phyloP scores from a whole-genome alignment of 2,888 invertebrate genomes.

The Heterodera filipjevi region DNA sequence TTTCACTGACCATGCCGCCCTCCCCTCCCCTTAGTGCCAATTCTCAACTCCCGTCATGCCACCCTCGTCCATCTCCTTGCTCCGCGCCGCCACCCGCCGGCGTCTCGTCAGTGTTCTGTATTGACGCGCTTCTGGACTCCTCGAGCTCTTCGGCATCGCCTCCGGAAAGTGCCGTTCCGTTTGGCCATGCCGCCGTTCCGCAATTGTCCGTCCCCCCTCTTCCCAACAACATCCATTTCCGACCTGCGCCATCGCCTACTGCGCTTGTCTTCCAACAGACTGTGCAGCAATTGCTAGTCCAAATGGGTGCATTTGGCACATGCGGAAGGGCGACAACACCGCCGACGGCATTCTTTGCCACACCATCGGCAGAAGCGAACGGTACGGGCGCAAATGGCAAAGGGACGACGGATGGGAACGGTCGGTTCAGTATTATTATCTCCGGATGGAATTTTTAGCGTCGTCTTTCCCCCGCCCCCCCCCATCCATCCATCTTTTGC shows the following conservation, averaged over 20 bases:
- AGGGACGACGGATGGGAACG: neutral
- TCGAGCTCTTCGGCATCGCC: neutral
- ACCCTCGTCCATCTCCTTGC: neutral
- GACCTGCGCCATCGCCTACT: neutral
- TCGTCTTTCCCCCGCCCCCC: neutral
- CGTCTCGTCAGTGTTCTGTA: slow-evolving; percentile 13
- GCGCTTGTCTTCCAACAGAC: neutral
- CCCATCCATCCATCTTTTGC: neutral
- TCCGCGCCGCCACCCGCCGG: neutral
- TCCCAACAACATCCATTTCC: neutral
- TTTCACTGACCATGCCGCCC: neutral
- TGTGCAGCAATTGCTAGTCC: slow-evolving; percentile 11
- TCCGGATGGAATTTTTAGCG: neutral
- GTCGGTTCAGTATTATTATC: neutral
- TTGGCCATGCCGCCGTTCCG: neutral
- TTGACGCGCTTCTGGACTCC: slow-evolving; percentile 3
- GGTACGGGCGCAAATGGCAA: neutral
- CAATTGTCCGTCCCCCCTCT: neutral
- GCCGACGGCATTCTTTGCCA: neutral
- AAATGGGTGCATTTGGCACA: neutral
- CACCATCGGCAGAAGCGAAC: neutral
- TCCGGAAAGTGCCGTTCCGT: neutral
- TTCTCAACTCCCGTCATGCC: neutral
- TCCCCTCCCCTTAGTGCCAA: neutral
- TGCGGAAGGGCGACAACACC: neutral